Percentiles rank a stretch among this genome's conserved stretches.
Evolutionary conservation across 2,888 invertebrate genomes (phyloP).

Genomic region (Candidula unifasciata): DNA sequence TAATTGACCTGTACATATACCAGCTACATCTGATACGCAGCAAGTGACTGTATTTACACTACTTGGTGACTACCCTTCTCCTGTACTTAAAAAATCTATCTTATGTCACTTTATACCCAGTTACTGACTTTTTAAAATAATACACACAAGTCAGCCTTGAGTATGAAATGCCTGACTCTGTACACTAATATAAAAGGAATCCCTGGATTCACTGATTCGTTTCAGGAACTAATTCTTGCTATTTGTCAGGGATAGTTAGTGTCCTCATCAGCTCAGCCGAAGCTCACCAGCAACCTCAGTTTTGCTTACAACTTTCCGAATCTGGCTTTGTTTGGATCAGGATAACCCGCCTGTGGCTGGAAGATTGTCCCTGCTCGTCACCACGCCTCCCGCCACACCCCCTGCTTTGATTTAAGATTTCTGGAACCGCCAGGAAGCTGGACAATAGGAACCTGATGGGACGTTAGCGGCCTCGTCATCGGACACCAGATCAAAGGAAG

Average conservation of each 20-base stretch:
- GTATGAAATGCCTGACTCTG: no score
- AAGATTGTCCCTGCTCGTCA: neutral
- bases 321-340: neutral
- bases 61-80: no score
- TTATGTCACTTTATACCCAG: no score
- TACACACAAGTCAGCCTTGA: no score
- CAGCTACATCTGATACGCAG: no score
- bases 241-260: neutral
- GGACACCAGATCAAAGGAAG: constrained; percentile 28
- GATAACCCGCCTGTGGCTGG: neutral
- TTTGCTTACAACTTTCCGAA: neutral
- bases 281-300: neutral
- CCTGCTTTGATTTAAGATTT: constrained; percentile 14
- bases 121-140: no score
- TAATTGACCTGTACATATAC: no score
- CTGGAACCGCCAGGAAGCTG: constrained; percentile 1
- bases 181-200: no score
- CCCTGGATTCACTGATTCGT: no score
- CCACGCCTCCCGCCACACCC: constrained; percentile 33
- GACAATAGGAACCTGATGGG: constrained; percentile 23
- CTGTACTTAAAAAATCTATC: no score
- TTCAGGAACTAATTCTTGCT: no score
- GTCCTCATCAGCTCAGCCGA: neutral
- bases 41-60: no score
- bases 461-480: constrained; percentile 4